Conservation (phyloP, 2,113 vertebrate species). For the Sander lucioperca region DNA sequence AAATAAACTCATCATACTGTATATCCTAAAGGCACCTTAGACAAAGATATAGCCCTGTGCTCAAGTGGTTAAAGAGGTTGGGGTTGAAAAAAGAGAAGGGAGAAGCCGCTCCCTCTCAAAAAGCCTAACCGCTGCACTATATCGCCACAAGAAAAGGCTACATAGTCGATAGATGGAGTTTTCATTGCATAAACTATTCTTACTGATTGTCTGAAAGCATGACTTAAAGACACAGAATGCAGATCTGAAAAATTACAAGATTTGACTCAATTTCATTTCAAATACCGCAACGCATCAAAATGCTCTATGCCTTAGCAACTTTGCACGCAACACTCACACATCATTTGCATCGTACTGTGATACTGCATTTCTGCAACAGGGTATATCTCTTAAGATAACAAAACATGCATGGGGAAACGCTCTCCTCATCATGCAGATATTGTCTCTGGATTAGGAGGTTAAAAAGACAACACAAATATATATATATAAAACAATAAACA, state of each 20-base stretch:
- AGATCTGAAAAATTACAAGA: constrained; percentile 33
- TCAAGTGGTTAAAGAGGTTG: constrained; percentile 45
- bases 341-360: constrained; percentile 14
- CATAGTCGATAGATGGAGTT: constrained; percentile 31
- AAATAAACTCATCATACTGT: constrained; percentile 60
- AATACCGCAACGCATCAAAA: constrained; percentile 38
- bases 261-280: constrained; percentile 29
- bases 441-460: constrained; percentile 32
- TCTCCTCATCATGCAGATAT: constrained; percentile 67
- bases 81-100: constrained; percentile 25
- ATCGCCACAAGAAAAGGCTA: constrained; percentile 59
- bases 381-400: constrained; percentile 37
- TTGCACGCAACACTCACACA: not conserved
- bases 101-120: constrained; percentile 37
- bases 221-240: constrained; percentile 31
- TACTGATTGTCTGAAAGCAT: constrained; percentile 68
- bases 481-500: constrained; percentile 46
- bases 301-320: not conserved
- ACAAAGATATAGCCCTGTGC: constrained; percentile 69
- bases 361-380: constrained; percentile 32
- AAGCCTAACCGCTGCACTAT: constrained; percentile 40
- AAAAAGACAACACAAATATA: constrained; percentile 60
- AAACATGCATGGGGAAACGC: constrained; percentile 52
- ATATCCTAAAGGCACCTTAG: constrained; percentile 78
- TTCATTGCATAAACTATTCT: constrained; percentile 67